Base-by-base conservation (phyloP, 2,888 invertebrate species). In the Phengaris alcon region DNA sequence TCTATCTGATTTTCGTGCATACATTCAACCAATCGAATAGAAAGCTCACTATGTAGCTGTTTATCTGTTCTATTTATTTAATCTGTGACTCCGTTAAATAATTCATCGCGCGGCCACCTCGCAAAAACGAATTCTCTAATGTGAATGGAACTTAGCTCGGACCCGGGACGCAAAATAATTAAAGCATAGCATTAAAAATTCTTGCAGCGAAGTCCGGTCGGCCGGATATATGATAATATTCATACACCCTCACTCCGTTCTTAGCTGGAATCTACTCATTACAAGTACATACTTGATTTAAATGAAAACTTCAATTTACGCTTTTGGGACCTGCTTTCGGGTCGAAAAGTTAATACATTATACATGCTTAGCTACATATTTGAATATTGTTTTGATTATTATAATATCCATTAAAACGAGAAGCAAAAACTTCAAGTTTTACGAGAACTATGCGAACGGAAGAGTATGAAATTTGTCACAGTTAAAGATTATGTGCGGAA, bases 201-300 rank as follows among this genome's bases (percentile, higher is more conserved):
- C 93, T 89, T 91, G 90, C 89, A 87, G 87, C 83, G 88, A 87
- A 88, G 88, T 86, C 85, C 84, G 87, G 84, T 80, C 82, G 86
- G 84, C 89, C 93, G 93, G 92, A 92, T 91, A 91, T 88, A 88
- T 92, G 93, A 91, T 93, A 91, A 91, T 93, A 93, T 93, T 93
- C 93, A 93, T 93, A 90, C 35, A 35, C 86, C 85, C 64, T 5
- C 84, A 81, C 80, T 81, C 81, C 80, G 83, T 84, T 85, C 86
- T 85, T 83, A 83, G 84, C 81, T 81, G 82, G 82, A 84, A 82
- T 84, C 83, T 81, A 82, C 83, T 84, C 82, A 83, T 83, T 84
- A 82, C 83, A 77, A 79, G 78, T 72, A 72, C 52, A 72, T 72
- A 72, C 79, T 76, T 79, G 75, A 77, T 79, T 77, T 78, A 76